Percentiles rank a stretch among this genome's conserved stretches.
Evolutionary conservation across 1,140 invertebrate genomes (phyloP).

Genomic region (Bombus polaris): DNA sequence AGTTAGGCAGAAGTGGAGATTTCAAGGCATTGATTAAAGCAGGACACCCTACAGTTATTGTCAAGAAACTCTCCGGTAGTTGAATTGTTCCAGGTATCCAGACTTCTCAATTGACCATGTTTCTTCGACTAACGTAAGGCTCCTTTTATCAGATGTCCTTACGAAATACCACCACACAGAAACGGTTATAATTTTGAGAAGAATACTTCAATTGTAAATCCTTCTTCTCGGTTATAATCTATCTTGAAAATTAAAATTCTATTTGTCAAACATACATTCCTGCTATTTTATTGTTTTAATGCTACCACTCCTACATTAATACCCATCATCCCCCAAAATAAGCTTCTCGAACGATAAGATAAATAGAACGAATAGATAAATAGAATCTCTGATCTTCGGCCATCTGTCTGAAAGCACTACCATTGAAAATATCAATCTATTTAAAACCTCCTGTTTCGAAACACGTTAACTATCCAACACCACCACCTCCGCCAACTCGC

Average conservation of each 20-base stretch:
- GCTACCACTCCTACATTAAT: too few species aligned
- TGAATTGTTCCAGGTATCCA: slow-evolving; percentile 4
- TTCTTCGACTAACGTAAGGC: not conserved
- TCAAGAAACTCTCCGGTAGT: slow-evolving; percentile 5
- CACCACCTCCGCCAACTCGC: too few species aligned
- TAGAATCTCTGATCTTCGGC: not conserved
- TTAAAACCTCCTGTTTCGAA: not conserved
- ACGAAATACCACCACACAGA: not conserved
- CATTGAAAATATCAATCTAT: not conserved
- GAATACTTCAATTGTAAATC: too few species aligned
- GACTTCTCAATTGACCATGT: slow-evolving; percentile 2
- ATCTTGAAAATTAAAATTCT: too few species aligned
- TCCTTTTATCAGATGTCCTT: not conserved
- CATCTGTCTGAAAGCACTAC: not conserved
- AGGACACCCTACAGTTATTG: not conserved
- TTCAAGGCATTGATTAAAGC: slow-evolving; percentile 12
- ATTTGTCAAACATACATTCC: too few species aligned
- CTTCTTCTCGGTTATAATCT: too few species aligned
- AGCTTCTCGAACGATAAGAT: too few species aligned
- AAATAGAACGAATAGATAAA: too few species aligned
- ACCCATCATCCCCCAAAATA: too few species aligned
- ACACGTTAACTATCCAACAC: not conserved
- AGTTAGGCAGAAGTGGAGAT: not conserved
- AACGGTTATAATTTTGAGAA: not conserved
- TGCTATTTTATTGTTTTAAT: too few species aligned